These are phyloP conservation scores for Leptopterna dolabrata DNA, from an alignment of 2,888 invertebrate species.

Conservation along the genomic window DNA sequence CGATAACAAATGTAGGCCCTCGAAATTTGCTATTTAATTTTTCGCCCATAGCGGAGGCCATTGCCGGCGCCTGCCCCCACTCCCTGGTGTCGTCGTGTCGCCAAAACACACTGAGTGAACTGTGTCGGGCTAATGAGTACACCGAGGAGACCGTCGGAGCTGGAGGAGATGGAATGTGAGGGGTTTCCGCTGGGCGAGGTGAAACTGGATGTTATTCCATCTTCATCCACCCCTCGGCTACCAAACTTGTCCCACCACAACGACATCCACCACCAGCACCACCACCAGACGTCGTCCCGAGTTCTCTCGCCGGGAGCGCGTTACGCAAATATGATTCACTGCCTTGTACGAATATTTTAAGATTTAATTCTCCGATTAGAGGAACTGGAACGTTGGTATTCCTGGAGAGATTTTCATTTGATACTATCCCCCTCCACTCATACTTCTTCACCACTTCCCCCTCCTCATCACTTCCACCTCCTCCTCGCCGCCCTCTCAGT, in stretches of 20 bases:
- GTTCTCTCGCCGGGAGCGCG: not conserved
- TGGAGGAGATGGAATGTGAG: not conserved
- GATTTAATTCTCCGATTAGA: slow-evolving; percentile 8
- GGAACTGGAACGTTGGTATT: not conserved
- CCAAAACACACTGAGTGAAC: too few species aligned
- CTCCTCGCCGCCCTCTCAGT: not conserved
- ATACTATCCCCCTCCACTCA: too few species aligned
- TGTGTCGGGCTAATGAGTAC: not conserved
- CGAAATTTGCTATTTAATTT: too few species aligned
- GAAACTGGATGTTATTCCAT: slow-evolving; percentile 1
- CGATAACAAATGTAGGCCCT: too few species aligned
- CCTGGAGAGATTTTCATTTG: not conserved
- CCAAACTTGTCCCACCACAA: too few species aligned
- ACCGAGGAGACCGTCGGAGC: not conserved
- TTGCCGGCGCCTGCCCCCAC: too few species aligned
- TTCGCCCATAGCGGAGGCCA: too few species aligned
- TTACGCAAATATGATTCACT: slow-evolving; percentile 4
- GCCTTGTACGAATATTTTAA: slow-evolving; percentile 21
- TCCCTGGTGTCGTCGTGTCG: too few species aligned
- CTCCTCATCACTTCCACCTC: too few species aligned
- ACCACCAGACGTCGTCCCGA: not conserved
- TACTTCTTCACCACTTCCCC: too few species aligned
- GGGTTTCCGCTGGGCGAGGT: slow-evolving; percentile 21
- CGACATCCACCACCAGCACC: not conserved
- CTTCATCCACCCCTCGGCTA: not conserved